These are phyloP conservation scores for Mallotus villosus DNA, from an alignment of 2,797 vertebrate genomes.

Conservation along the genomic window DNA sequence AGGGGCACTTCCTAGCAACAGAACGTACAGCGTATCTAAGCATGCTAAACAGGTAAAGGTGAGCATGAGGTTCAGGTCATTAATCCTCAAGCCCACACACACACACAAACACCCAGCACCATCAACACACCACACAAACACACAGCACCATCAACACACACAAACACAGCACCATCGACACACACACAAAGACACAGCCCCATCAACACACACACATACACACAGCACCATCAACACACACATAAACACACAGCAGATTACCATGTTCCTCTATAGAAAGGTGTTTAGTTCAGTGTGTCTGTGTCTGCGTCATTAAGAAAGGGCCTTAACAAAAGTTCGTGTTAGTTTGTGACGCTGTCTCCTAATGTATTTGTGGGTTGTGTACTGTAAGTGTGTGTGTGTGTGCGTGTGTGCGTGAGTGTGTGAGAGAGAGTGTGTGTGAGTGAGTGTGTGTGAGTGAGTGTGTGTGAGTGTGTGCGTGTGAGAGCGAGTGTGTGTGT, in stretches of 20 bases:
- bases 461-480: conserved; percentile 16
- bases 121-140: too few relatives aligned
- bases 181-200: too few relatives aligned
- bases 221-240: too few relatives aligned
- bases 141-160: too few relatives aligned
- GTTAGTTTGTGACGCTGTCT: neutral
- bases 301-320: neutral
- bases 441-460: too few relatives aligned
- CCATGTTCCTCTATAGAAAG: conserved; percentile 26
- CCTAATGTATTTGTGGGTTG: too few relatives aligned
- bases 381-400: neutral
- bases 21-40: conserved; percentile 21
- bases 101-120: conserved; percentile 40
- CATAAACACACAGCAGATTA: conserved; percentile 40
- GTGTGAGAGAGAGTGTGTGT: conserved; percentile 23
- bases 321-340: neutral
- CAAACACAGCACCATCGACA: too few relatives aligned
- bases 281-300: conserved; percentile 15
- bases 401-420: neutral
- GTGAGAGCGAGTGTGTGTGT: conserved; percentile 10
- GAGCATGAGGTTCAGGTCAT: conserved; percentile 41
- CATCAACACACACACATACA: too few relatives aligned
- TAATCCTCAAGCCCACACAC: conserved; percentile 30
- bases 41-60: conserved; percentile 33
- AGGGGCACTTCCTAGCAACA: conserved; percentile 23